Base-by-base conservation (phyloP, 2,888 invertebrate genomes). In the Aricia artaxerxes region DNA sequence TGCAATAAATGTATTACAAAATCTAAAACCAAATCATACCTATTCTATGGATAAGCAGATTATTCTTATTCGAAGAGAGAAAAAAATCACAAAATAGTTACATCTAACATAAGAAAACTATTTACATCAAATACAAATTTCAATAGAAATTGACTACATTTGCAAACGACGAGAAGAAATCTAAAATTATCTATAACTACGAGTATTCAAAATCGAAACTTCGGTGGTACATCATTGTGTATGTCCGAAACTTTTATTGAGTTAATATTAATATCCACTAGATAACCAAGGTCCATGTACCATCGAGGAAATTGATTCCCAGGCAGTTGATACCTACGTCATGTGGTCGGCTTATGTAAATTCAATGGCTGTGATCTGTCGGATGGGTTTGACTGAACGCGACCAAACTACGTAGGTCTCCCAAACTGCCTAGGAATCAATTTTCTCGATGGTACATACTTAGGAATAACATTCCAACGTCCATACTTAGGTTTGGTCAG, bases 131-230 rank as follows among this genome's bases (percentile, higher is more conserved):
- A 78, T 72, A 78, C 57, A 53, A 75, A 49, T 78, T 35, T 35
- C 77, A 77, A 72, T 84, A 86, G 86, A 84, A 90, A 90, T 91
- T 89, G 90, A 91, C 93, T 92, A 92, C 85, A 87, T 84, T 87
- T 87, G 88, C 86, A 87, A 78, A 87, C 91, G 92, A 93, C 92
- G 90, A 92, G 90, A 91, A 89, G 78, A 87, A 88, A 88, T 77
- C 79, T 82, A 82, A 82, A 82, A 77, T 80, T 83, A 87, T 83
- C 83, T 85, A 85, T 82, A 83, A 81, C 84, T 81, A 87, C 90
- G 93, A 93, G 93, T 93, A 93, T 93, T 86, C 84, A 83, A 83
- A 86, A 84, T 85, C 85, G 85, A 87, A 88, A 40, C 31, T 87
- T 90, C 92, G 92, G 92, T 92, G 91, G 92, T 92, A 89, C 87